Evolutionary conservation across 2,888 invertebrate species (phyloP), one percentile per base, ranked within the genome.

Genomic region (Hipparchia semele): DNA sequence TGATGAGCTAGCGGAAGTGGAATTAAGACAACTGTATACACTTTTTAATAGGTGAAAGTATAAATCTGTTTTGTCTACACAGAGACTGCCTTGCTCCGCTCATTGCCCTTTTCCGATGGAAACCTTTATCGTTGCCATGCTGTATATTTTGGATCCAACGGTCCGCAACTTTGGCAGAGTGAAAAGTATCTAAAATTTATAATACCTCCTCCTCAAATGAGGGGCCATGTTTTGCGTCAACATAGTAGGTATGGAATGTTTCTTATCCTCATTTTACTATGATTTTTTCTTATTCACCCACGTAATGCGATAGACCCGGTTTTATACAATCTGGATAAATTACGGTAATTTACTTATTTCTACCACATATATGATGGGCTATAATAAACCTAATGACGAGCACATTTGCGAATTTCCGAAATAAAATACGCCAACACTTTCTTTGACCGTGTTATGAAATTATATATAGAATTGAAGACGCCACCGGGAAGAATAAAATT

Each of bases 301-400:
- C 75, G 66, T 60, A 49, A 46, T 51, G 66, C 66, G 54, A 75
- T 75, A 70, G 75, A 73, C 75, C 75, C 62, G 73, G 33, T 62
- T 62, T 68, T 51, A 68, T 71, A 62, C 33, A 8, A 39, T 23
- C 69, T 61, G 53, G 69, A 69, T 53, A 61, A 53, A 13, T 39
- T 59, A 68, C 67, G 56, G 6, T 23, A 68, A 59, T 59, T 58
- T 59, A 59, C 13, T 49, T 23, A 10, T 58, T 49, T 53, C 23
- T 53, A 13, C 51, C 33, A 46, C 56, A 67, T 45, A 23, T 23
- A 23, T 49, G 3, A 68, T 68, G 46, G 58, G 23, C 12, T 13
- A 59, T 68, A 59, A 68, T 68, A 68, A 68, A 49, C n/a, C 23
- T 33, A 58, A 68, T 68, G 9, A 33, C 33, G 13, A 23, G 12